Conservation (phyloP, 2,888 invertebrate genomes). For the Pheosia tremula region DNA sequence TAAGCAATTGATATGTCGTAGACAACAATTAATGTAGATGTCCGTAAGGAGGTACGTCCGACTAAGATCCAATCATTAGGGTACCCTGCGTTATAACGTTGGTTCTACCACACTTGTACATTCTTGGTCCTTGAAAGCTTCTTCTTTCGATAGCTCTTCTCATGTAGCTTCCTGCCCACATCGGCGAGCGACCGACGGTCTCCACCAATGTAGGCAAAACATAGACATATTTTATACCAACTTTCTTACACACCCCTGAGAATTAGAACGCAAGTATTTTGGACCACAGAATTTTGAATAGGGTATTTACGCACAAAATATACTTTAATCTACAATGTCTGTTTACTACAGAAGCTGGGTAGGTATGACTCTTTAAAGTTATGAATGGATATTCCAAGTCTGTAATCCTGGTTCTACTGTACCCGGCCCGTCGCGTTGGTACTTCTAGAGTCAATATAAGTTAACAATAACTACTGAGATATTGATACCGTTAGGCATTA, state of each 20-base stretch:
- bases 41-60: slow-evolving; percentile 24
- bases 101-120: slow-evolving; percentile 37
- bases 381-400: too few species aligned
- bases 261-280: too few species aligned
- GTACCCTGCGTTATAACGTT: slow-evolving; percentile 28
- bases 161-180: slow-evolving; percentile 4
- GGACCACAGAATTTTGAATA: too few species aligned
- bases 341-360: too few species aligned
- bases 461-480: slow-evolving; percentile 41
- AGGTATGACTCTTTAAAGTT: too few species aligned
- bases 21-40: slow-evolving; percentile 41
- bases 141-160: slow-evolving; percentile 13
- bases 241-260: too few species aligned
- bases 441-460: slow-evolving; percentile 47
- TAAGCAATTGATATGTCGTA: slow-evolving; percentile 55
- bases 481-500: slow-evolving; percentile 41
- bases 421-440: slow-evolving; percentile 12
- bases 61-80: slow-evolving; percentile 13
- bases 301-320: too few species aligned
- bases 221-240: too few species aligned
- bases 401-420: too few species aligned
- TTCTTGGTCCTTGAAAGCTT: slow-evolving; percentile 45
- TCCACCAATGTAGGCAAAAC: background rate
- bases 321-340: too few species aligned
- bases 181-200: background rate